Percentiles rank a stretch among this genome's conserved stretches.
Evolutionary conservation across 2,797 vertebrate species (phyloP).

Genomic region (Parambassis ranga): DNA sequence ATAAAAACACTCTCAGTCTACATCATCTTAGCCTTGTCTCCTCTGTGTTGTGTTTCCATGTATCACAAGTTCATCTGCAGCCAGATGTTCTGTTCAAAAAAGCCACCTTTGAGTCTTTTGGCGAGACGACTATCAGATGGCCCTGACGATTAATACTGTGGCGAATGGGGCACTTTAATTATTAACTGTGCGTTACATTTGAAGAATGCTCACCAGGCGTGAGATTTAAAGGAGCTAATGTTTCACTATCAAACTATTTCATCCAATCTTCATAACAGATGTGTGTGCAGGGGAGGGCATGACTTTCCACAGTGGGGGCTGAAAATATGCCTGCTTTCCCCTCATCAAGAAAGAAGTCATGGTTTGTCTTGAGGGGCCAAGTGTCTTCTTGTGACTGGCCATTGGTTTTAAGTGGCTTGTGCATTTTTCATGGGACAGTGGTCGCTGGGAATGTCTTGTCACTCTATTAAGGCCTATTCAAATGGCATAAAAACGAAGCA

Average conservation of each 20-base stretch:
- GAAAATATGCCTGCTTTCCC: constrained; percentile 69
- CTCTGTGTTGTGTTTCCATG: constrained; percentile 26
- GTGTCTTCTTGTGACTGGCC: constrained; percentile 76
- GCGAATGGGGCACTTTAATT: constrained; percentile 75
- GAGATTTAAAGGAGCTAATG: constrained; percentile 81
- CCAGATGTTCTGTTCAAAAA: constrained; percentile 53
- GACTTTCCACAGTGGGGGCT: constrained; percentile 60
- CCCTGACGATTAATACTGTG: constrained; percentile 66
- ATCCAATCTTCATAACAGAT: constrained; percentile 73
- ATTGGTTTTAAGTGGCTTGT: constrained; percentile 83
- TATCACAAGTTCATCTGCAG: constrained; percentile 34
- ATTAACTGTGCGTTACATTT: constrained; percentile 80
- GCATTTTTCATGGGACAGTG: constrained; percentile 82
- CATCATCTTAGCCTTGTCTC: not conserved
- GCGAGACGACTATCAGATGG: constrained; percentile 56
- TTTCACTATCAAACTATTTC: constrained; percentile 81
- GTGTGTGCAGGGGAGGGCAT: constrained; percentile 58
- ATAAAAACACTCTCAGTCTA: not conserved
- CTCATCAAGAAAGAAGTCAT: constrained; percentile 65
- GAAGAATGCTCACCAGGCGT: constrained; percentile 78
- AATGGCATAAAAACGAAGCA: constrained; percentile 75
- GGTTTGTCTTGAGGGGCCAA: constrained; percentile 72
- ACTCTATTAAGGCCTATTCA: constrained; percentile 77
- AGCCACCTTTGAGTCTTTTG: constrained; percentile 46
- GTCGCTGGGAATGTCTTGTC: constrained; percentile 77